Percentiles rank a stretch among this genome's conserved stretches.
Evolutionary conservation across 2,797 vertebrate species (phyloP).

Genomic region (Phalanger gymnotis): DNA sequence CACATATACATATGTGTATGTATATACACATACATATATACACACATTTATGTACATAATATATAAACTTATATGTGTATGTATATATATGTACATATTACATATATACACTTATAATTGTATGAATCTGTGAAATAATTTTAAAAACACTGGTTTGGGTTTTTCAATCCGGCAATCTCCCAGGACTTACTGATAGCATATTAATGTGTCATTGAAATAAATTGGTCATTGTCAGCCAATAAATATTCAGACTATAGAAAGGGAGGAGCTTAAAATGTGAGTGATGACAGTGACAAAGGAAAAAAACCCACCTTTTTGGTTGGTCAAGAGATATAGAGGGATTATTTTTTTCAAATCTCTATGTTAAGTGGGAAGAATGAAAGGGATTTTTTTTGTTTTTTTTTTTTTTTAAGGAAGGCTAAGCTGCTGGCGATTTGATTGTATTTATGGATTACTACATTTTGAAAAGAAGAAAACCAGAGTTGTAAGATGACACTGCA

Average conservation of each 20-base stretch:
- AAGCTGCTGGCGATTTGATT: constrained; percentile 88
- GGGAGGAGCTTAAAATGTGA: neutral
- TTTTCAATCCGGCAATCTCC: neutral
- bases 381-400: neutral
- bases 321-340: constrained; percentile 79
- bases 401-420: constrained; percentile 81
- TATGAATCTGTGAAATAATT: neutral
- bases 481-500: constrained; percentile 88
- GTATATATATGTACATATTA: neutral
- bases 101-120: neutral
- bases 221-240: neutral
- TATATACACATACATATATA: neutral
- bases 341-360: constrained; percentile 88
- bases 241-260: constrained; percentile 27
- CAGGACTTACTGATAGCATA: neutral
- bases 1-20: too few species aligned
- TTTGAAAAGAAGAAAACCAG: constrained; percentile 86
- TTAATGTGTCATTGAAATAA: neutral
- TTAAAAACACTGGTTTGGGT: neutral
- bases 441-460: constrained; percentile 92
- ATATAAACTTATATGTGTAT: too few species aligned
- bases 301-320: constrained; percentile 17
- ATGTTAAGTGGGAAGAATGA: constrained; percentile 77
- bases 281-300: neutral
- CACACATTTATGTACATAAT: neutral